Evolutionary conservation across 2,888 invertebrate genomes (phyloP), one percentile per base, ranked within the genome.

Genomic region (Drosophila monieri): DNA sequence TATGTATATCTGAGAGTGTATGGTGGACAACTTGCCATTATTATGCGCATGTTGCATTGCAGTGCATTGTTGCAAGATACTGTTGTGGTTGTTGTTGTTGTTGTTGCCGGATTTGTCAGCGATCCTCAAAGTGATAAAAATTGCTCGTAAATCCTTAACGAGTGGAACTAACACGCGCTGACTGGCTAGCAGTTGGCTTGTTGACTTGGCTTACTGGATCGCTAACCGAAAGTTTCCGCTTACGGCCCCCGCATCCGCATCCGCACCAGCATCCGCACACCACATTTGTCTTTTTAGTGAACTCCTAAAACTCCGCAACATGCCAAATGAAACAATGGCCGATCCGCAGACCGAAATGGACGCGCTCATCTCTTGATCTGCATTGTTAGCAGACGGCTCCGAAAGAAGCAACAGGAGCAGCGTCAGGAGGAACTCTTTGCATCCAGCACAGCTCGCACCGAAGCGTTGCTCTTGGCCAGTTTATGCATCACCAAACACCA

Each of bases 81-180:
- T 15, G 51, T 21, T 35, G 21, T 9, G 15, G 60, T 67, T 65
- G 62, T 53, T 64, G 46, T 53, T 70, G 68, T 59, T 78, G 79
- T 89, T 89, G 81, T 79, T 83, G 83, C 87, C 88, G 90, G 90
- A 90, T 91, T 91, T 90, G 91, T 91, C 90, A 90, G 85, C 89
- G 90, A 90, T 90, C 88, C 88, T 88, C 85, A 89, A 89, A 90
- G 91, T 90, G 90, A 90, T 90, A 90, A 90, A 91, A 91, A 85
- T 90, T 90, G 89, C 91, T 91, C 91, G 91, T 91, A 90, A 91
- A 90, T 90, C 91, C 88, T 90, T 90, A 90, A 90, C 89, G 89
- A 90, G 85, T 88, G 88, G 85, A 88, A 83, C 88, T 88, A 85
- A 85, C 85, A 85, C 89, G 85, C 88, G 85, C 89, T 87, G 58